A percentile compares a stretch with the other conserved stretches of the same genome.
Conservation (phyloP, 2,888 invertebrate genomes). For the Hylaea fasciaria region DNA sequence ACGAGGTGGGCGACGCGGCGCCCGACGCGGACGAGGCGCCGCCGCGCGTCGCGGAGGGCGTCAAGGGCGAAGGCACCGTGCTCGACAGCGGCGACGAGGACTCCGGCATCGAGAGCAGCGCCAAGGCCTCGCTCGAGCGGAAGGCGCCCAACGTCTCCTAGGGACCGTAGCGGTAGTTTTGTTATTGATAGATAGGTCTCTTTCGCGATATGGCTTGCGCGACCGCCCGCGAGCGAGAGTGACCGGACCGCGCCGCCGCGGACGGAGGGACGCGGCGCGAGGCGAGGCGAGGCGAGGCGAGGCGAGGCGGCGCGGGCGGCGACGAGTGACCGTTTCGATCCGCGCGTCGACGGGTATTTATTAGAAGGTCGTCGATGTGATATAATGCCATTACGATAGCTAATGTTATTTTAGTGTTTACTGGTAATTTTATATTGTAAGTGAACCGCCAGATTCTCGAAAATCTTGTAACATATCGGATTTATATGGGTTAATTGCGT, state of each 20-base stretch:
- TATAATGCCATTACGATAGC: conserved; percentile 53
- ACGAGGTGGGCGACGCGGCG: conserved; percentile 40
- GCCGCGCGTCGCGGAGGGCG: conserved; percentile 62
- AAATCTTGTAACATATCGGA: conserved; percentile 39
- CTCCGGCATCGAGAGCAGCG: conserved; percentile 87
- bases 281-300: conserved; percentile 11
- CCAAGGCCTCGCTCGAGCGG: conserved; percentile 84
- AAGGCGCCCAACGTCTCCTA: conserved; percentile 69
- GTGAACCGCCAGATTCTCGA: conserved; percentile 24
- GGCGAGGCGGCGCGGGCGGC: neutral
- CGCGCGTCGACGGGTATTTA: conserved; percentile 21
- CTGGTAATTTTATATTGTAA: conserved; percentile 30
- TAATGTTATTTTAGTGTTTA: conserved; percentile 37
- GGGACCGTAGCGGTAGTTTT: neutral
- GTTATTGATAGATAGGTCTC: neutral
- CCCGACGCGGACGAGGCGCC: conserved; percentile 50
- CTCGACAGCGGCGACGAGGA: conserved; percentile 88
- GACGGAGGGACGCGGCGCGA: conserved; percentile 12
- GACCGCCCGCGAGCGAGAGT: conserved; percentile 1
- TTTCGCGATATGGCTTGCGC: conserved; percentile 8
- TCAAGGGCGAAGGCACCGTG: conserved; percentile 85
- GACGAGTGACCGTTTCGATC: conserved; percentile 6
- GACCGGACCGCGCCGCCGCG: conserved; percentile 4
- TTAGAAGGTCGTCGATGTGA: conserved; percentile 33
- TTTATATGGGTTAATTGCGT: conserved; percentile 30